phyloP scores from a whole-genome alignment of 2,113 vertebrate species.

The Pandion haliaetus region DNA sequence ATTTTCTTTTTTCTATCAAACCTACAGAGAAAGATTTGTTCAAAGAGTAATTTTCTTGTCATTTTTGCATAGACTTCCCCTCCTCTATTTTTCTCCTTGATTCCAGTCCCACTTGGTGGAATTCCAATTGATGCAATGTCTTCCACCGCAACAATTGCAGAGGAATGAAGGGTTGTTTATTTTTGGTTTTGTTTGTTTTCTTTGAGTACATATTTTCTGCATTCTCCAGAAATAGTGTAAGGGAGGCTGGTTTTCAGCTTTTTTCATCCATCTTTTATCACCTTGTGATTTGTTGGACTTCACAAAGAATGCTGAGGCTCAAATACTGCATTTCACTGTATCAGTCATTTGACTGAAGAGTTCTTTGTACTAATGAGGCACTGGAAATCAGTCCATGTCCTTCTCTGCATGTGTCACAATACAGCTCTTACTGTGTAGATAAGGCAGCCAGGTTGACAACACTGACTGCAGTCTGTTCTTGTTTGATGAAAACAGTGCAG shows the following conservation, averaged over 20 bases:
- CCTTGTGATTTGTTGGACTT: not conserved
- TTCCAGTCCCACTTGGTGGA: not conserved
- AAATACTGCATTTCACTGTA: not conserved
- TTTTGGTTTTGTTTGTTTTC: not conserved
- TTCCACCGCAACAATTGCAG: not conserved
- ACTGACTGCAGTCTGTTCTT: not conserved
- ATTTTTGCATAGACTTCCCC: not conserved
- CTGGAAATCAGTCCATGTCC: not conserved
- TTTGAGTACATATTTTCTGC: not conserved
- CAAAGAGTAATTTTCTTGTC: not conserved
- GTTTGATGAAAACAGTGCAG: not conserved
- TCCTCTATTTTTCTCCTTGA: not conserved
- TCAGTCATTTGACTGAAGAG: not conserved
- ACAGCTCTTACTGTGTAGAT: not conserved
- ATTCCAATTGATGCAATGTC: not conserved
- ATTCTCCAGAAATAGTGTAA: not conserved
- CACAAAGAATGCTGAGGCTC: not conserved
- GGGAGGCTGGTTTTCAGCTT: not conserved
- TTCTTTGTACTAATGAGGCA: not conserved
- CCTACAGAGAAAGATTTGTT: not conserved
- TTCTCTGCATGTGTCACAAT: not conserved
- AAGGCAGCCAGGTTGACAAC: not conserved
- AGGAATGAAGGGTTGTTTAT: not conserved
- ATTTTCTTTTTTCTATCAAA: not conserved
- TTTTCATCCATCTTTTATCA: not conserved